Evolutionary conservation across 64 coral and sea anemone genomes (phyloP), one percentile per base, ranked within the genome.

Genomic region (Montipora efflorescens): DNA sequence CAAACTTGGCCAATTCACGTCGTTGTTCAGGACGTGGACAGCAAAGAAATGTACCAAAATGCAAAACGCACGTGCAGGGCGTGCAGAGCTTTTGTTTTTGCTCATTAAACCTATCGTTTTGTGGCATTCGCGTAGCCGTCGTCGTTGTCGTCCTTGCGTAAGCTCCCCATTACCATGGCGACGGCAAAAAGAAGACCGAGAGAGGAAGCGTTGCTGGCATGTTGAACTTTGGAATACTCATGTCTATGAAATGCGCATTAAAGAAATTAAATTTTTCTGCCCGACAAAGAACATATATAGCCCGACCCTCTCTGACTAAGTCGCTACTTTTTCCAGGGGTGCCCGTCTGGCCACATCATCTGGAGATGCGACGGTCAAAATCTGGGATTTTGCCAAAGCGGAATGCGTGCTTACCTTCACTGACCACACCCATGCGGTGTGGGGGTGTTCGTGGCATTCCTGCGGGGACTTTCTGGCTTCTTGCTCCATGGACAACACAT

Each of bases 381-480:
- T 99, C 89, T 99, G 98, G 98, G 98, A 99, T 93, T 99, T 99
- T 87, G 88, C 98, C 61, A 99, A 99, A 76, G 95, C 98, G 8
- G 89, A 99, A 47, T 99, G 98, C 64, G 88, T 99, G 23, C 76
- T 99, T 74, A 99, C 98, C 46, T 94, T 96, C 28, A 87, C 95
- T 28, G 98, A 99, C 90, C 98, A 99, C 84, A 99, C 95, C 51
- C 98, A 99, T 86, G 98, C 98, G 9, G 98, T 99, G 4, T 99
- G 98, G 98, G 98, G 98, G 3, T 91, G 93, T 78, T 87, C 92
- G 0, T 99, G 98, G 98, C 98, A 99, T 25, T 93, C 98, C 0
- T 94, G 93, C 44, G 98, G 98, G 8, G 98, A 99, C 59, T 99
- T 99, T 47, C 72, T 98, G 16, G 97, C 97, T 7, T 94, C 97